phyloP scores from a whole-genome alignment of 2,797 vertebrate species.

The Tragelaphus eurycerus region DNA sequence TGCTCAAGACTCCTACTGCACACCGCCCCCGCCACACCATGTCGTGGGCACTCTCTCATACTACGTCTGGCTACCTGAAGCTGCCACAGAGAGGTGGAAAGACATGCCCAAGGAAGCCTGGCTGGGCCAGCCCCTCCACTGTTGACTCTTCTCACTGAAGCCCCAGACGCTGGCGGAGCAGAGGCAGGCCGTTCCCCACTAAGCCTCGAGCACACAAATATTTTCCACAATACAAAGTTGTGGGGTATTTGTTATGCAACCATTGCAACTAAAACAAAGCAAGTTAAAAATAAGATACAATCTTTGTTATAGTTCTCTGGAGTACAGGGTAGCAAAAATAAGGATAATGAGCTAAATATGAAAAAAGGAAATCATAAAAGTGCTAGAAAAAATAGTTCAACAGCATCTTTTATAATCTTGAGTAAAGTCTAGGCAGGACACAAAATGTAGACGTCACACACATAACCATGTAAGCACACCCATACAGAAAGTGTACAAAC shows the following conservation, averaged over 20 bases:
- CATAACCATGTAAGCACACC: background rate
- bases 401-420: background rate
- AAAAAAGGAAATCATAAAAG: background rate
- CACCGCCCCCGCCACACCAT: accelerated
- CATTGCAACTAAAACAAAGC: background rate
- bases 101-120: background rate
- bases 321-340: background rate
- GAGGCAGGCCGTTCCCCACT: background rate
- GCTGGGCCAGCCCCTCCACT: background rate
- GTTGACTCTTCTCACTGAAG: background rate
- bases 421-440: background rate
- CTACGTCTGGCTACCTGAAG: background rate
- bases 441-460: background rate
- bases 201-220: background rate
- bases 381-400: background rate
- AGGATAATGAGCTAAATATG: background rate
- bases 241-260: background rate
- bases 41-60: background rate
- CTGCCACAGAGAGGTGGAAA: background rate
- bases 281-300: background rate
- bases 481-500: background rate
- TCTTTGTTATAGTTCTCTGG: background rate
- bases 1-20: background rate
- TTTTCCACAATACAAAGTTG: background rate
- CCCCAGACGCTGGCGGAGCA: background rate